Base-by-base conservation (phyloP, 2,113 vertebrate species). In the Muscicapa adusta region DNA sequence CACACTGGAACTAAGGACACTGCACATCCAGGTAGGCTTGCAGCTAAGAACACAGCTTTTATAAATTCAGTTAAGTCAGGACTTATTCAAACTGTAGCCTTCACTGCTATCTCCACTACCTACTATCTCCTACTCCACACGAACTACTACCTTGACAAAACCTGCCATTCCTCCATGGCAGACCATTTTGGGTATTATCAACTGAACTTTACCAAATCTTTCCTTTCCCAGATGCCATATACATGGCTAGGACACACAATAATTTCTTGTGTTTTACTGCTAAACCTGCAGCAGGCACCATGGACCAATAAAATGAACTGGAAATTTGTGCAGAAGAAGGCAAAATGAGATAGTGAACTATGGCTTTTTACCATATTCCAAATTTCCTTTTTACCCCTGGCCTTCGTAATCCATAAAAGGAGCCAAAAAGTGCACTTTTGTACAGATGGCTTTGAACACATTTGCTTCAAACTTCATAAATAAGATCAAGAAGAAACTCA, bases 21-120 rank as follows among this genome's bases (percentile, higher is more conserved):
- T 13, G 6, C 18, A n/a, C 10, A 82, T 53, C 20, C 20, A 85
- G 45, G 54, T 18, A 89, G 36, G 48, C 74, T 75, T 74, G 54
- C 38, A 89, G 47, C 71, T 82, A 76, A 79, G 70, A 86, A 57
- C 28, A 33, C 3, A 45, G 76, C 34, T 88, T 95, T 91, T 72
- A 85, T 68, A 80, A 81, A 61, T 66, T 42, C 74, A 83, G 50
- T 92, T 92, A 95, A 91, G 88, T 73, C 75, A 85, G 85, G 34
- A 57, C 53, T 77, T 78, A 77, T 14, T 91, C 63, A 85, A 57
- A 68, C 57, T 19, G 33, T n/a, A 85, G 36, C 18, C 23, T 48
- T 81, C 42, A 48, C 72, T 61, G 25, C 57, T 65, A 48, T 84
- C 25, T 25, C 31, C 70, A 81, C 74, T 75, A 75, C 43, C 73